Base-by-base conservation (phyloP, 2,888 invertebrate species). In the Netelia inedita region DNA sequence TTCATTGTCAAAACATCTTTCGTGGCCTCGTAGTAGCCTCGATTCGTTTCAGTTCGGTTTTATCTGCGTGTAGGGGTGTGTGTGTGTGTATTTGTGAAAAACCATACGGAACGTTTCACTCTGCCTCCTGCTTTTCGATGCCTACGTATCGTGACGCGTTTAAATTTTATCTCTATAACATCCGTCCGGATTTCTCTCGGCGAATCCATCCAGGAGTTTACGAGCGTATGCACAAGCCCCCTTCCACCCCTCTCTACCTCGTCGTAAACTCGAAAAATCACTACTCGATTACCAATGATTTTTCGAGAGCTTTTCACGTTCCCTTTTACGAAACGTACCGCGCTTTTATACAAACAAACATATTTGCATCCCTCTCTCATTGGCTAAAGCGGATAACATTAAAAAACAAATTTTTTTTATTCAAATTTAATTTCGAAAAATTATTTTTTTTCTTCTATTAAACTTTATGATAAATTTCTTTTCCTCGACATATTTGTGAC, bases 1-100 rank as follows among this genome's bases (percentile, higher is more conserved):
- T 87, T 82, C n/a, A 85, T 83, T 86, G 82, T 69, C 66, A 85
- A 81, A 87, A 86, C 79, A 85, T 75, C 85, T 87, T 82, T 81
- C 14, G 83, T 72, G 86, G 87, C 68, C 72, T 63, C 65, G 68
- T 61, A 41, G 55, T 59, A 16, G 35, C 14, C 57, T 43, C 57
- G 23, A 50, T 11, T 72, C 63, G 35, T 71, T 50, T 79, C 65
- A n/a, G 53, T 66, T 59, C 57, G 63, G 46, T 19, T 41, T 28
- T 28, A 6, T 28, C 28, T 76, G 61, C 57, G 50, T 16, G 55
- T 43, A 55, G 61, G 46, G 21, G 63, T 74, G 43, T 53, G 65
- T 63, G 61, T 50, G 55, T 28, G 74, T 23, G 14, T n/a, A 9
- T 53, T 55, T 19, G 16, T 10, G 59, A 23, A 63, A 74, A 21